Evolutionary conservation across 2,888 invertebrate species (phyloP).

Genomic region (Synanthedon tipuliformis): DNA sequence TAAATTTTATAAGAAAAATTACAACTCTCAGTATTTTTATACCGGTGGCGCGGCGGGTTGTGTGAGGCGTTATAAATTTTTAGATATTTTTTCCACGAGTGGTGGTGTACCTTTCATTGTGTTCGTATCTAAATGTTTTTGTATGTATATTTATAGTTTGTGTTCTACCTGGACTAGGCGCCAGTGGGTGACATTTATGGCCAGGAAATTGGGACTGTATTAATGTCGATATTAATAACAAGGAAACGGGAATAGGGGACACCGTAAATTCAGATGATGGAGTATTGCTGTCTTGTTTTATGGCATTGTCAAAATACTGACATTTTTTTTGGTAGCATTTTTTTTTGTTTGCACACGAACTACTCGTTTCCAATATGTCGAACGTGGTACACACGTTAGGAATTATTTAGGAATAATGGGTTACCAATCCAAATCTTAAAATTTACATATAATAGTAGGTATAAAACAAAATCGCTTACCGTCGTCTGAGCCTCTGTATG

Average conservation of each 20-base stretch:
- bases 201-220: slow-evolving; percentile 65
- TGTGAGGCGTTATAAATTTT: slow-evolving; percentile 60
- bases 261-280: slow-evolving; percentile 53
- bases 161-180: slow-evolving; percentile 64
- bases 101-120: slow-evolving; percentile 46
- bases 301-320: slow-evolving; percentile 49
- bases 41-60: slow-evolving; percentile 54
- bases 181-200: slow-evolving; percentile 66
- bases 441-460: too few species aligned
- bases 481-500: too few species aligned
- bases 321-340: slow-evolving; percentile 19
- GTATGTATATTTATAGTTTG: slow-evolving; percentile 42
- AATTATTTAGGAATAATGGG: too few species aligned
- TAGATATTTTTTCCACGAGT: slow-evolving; percentile 43
- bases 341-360: too few species aligned
- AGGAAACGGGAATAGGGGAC: slow-evolving; percentile 45
- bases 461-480: too few species aligned
- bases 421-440: too few species aligned
- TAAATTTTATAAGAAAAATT: slow-evolving; percentile 67
- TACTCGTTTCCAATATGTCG: slow-evolving; percentile 8
- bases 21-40: slow-evolving; percentile 59
- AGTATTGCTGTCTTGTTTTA: slow-evolving; percentile 33
- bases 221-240: slow-evolving; percentile 66
- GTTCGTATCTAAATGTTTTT: slow-evolving; percentile 49
- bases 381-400: too few species aligned